Evolutionary conservation across 1,140 invertebrate genomes (phyloP).

Genomic region (Brachystomella parvula): DNA sequence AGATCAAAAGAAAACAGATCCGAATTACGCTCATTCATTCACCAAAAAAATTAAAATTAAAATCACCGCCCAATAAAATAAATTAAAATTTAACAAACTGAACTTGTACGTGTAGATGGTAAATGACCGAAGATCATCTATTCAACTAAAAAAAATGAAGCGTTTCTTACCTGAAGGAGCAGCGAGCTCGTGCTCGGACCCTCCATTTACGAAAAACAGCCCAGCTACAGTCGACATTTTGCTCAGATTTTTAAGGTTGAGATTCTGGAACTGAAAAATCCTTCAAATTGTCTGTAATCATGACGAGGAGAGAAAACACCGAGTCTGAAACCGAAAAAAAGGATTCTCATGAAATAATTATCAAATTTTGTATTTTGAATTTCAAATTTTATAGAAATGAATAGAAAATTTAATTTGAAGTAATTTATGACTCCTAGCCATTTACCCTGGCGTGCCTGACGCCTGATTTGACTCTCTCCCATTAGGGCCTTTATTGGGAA

Average conservation of each 20-base stretch:
- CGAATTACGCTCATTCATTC: too few species aligned
- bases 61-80: background rate
- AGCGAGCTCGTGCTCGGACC: background rate
- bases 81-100: background rate
- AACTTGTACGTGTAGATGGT: background rate
- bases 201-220: background rate
- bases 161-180: slow-evolving; percentile 6
- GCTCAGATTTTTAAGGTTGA: background rate
- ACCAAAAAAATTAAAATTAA: background rate
- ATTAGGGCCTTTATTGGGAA: too few species aligned
- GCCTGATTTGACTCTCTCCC: background rate
- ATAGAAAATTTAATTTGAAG: background rate
- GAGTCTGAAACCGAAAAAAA: background rate
- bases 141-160: background rate
- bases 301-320: background rate
- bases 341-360: background rate
- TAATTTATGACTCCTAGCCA: background rate
- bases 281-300: background rate
- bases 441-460: too few species aligned
- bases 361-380: background rate
- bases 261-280: background rate
- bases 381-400: background rate
- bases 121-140: background rate
- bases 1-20: slow-evolving; percentile 3
- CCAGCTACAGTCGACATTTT: slow-evolving; percentile 8